Conservation (phyloP, 2,797 vertebrate species). For the Cygnus olor region DNA sequence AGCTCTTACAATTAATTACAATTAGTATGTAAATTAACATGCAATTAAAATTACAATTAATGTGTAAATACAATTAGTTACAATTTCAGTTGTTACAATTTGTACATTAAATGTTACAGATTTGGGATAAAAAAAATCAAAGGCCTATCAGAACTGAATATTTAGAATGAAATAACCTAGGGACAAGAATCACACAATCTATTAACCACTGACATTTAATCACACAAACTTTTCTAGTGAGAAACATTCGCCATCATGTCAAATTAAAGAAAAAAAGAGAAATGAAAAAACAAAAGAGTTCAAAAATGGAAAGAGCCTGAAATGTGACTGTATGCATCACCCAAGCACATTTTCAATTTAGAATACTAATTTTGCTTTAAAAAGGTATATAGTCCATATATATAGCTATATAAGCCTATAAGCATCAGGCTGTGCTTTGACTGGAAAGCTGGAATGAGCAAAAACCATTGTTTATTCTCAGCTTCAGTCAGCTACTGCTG, state of each 20-base stretch:
- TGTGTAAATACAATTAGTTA: neutral
- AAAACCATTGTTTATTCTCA: neutral
- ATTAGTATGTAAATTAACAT: neutral
- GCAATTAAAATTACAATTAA: neutral
- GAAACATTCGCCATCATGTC: neutral
- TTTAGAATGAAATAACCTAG: neutral
- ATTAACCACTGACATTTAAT: constrained; percentile 17
- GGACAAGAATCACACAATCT: constrained; percentile 1
- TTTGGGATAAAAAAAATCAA: neutral
- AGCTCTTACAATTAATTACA: neutral
- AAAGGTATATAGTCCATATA: neutral
- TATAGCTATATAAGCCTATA: neutral
- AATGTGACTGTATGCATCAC: rapidly evolving
- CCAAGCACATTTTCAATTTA: neutral
- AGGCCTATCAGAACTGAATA: neutral
- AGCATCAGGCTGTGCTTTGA: neutral
- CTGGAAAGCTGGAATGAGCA: neutral
- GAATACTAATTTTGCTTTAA: neutral
- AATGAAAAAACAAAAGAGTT: neutral
- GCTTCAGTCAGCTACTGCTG: neutral
- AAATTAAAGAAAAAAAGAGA: neutral
- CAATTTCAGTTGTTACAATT: neutral
- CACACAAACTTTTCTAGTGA: neutral
- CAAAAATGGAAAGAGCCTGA: neutral
- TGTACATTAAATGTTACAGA: no score